These are phyloP conservation scores for Amphipoea lucens DNA, from an alignment of 2,888 invertebrate species.

Conservation along the genomic window DNA sequence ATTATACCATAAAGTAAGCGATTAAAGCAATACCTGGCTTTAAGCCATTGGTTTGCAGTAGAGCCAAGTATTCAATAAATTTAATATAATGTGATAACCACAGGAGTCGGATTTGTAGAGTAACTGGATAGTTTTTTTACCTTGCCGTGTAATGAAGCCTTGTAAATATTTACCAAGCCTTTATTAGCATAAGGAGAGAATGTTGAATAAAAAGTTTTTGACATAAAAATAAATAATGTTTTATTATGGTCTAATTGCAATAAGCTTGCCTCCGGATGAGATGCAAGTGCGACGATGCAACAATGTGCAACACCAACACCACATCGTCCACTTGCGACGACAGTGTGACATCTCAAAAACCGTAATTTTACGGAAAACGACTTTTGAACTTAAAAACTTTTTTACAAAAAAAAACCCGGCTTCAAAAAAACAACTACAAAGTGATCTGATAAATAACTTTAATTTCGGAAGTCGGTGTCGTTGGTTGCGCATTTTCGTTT, in stretches of 20 bases:
- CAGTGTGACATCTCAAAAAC: too few species aligned
- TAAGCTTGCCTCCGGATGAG: background rate
- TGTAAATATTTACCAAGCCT: constrained; percentile 90
- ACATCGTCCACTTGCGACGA: too few species aligned
- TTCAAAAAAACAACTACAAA: too few species aligned
- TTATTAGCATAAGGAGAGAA: constrained; percentile 88
- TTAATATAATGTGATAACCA: constrained; percentile 82
- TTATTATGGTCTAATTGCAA: constrained; percentile 67
- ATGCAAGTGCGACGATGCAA: background rate
- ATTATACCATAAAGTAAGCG: constrained; percentile 38
- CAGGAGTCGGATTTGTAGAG: constrained; percentile 81
- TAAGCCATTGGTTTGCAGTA: constrained; percentile 74
- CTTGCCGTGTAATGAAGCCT: constrained; percentile 89
- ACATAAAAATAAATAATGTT: constrained; percentile 84
- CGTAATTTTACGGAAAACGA: too few species aligned
- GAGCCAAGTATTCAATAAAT: constrained; percentile 82
- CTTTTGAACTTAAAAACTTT: too few species aligned
- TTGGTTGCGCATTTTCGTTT: too few species aligned
- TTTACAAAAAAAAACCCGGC: too few species aligned
- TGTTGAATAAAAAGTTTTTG: constrained; percentile 88
- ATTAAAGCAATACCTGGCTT: constrained; percentile 67
- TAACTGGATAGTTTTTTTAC: constrained; percentile 88
- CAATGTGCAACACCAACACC: background rate
- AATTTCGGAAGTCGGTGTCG: too few species aligned
- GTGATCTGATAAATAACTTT: too few species aligned